Evolutionary conservation across 2,888 invertebrate genomes (phyloP).

Genomic region (Charanyca ferruginea): DNA sequence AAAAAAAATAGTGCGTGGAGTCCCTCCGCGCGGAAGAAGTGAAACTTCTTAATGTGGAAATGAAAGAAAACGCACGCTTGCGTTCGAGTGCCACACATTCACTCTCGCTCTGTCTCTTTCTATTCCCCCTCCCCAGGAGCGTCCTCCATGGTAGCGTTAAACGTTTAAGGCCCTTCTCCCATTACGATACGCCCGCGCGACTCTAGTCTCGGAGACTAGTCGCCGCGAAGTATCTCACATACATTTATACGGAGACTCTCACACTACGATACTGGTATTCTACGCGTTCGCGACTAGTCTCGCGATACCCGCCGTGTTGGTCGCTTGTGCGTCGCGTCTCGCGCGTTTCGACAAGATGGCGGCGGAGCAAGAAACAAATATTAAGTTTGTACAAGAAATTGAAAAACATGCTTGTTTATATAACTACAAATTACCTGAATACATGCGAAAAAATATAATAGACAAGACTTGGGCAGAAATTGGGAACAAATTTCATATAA

Average conservation of each 20-base stretch:
- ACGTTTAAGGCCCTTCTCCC: no score
- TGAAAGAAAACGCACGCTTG: no score
- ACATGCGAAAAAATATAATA: conserved; percentile 34
- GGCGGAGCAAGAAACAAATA: conserved; percentile 2
- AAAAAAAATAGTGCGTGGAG: no score
- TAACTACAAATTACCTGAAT: conserved; percentile 33
- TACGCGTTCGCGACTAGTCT: no score
- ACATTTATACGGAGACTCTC: conserved; percentile 2
- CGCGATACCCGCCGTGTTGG: conserved; percentile 30
- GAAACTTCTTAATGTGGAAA: no score
- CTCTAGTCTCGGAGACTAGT: not conserved
- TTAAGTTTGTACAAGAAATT: conserved; percentile 2
- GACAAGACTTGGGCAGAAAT: conserved; percentile 36
- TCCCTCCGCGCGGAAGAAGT: no score
- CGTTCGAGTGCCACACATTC: no score
- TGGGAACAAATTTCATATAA: conserved; percentile 6
- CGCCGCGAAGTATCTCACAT: conserved; percentile 1
- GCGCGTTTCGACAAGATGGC: conserved; percentile 4
- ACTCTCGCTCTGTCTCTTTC: no score
- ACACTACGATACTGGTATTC: conserved; percentile 1
- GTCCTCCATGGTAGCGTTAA: no score
- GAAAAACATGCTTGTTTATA: conserved; percentile 14
- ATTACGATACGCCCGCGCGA: no score
- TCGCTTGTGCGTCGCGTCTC: conserved; percentile 34
- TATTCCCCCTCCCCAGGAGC: no score